These are phyloP conservation scores for Linnaemya tessellans DNA, from an alignment of 2,888 invertebrate genomes.

Conservation along the genomic window DNA sequence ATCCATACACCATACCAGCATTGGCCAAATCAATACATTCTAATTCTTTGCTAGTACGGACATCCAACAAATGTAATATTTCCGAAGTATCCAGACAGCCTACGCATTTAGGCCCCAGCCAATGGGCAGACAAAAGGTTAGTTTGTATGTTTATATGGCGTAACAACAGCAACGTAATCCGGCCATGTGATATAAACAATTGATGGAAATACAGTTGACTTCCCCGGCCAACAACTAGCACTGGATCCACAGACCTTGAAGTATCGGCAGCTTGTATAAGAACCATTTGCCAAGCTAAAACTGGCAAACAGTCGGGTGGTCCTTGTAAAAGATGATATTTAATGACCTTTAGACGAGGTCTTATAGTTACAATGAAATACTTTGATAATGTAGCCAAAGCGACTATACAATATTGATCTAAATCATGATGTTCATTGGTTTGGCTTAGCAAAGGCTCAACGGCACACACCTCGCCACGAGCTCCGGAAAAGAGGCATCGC, in stretches of 20 bases:
- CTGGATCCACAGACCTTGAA: constrained; percentile 89
- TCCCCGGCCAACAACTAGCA: constrained; percentile 94
- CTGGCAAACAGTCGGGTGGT: constrained; percentile 91
- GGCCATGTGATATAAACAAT: constrained; percentile 83
- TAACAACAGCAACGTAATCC: constrained; percentile 86
- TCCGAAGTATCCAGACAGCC: constrained; percentile 93
- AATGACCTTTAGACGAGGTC: constrained; percentile 90
- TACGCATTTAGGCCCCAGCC: constrained; percentile 92
- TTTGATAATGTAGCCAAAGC: constrained; percentile 97
- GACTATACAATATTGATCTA: constrained; percentile 90
- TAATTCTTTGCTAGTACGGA: constrained; percentile 92
- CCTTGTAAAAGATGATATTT: constrained; percentile 91
- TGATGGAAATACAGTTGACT: constrained; percentile 93
- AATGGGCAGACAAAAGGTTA: constrained; percentile 89
- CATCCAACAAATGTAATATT: constrained; percentile 94
- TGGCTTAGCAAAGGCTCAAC: constrained; percentile 87
- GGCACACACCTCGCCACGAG: constrained; percentile 95
- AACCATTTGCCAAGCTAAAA: constrained; percentile 96
- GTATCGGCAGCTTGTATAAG: constrained; percentile 89
- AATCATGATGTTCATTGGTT: constrained; percentile 85
- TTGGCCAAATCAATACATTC: constrained; percentile 92
- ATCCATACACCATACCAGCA: constrained; percentile 92
- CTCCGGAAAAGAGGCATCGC: constrained; percentile 97
- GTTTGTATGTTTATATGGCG: constrained; percentile 89
- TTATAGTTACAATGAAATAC: constrained; percentile 90